Evolutionary conservation across 2,797 vertebrate genomes (phyloP), one percentile per base, ranked within the genome.

Genomic region (Mallotus villosus): DNA sequence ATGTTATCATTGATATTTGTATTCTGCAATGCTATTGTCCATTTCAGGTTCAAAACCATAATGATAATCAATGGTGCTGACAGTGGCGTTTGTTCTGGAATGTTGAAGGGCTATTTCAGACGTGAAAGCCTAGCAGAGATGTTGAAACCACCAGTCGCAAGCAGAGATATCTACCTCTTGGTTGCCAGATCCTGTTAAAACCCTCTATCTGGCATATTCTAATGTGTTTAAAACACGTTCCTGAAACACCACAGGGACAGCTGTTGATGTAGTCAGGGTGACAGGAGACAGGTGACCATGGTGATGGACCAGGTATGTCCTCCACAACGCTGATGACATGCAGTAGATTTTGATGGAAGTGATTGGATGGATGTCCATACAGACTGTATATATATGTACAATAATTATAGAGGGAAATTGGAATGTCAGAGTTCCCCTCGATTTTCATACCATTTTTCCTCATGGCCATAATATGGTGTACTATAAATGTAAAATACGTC

Each of bases 71-170:
- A 77, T 66, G 72, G 77, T 71, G 76, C 12, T 60, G 84, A 83
- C 73, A 63, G 66, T 83, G 9, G 41, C 41, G 2, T 46, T 46
- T 46, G 41, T 46, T 46, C 41, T 46, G 41, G 41, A 46, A 55
- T 75, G 78, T 75, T 78, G 71, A 90, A 89, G 84, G 78, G 81
- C 84, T 87, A 78, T 85, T 70, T 73, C 71, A 67, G 80, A 76
- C 71, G 73, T 71, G 80, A 46, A 46, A 46, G 41, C 41, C 73
- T 78, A 80, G 84, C 57, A 84, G 78, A 76, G 58, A 74, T 32
- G 46, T 68, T 71, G 57, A 68, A 53, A 76, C 74, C 67, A 63
- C 63, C 73, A 70, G 67, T 17, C 4, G 3, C 9, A 17, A 84
- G 76, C 70, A 41, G 74, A 75, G 70, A 78, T 77, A 77, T 82